These are phyloP conservation scores for Pterocles orientalis DNA, from an alignment of 2,113 vertebrate genomes.

Conservation along the genomic window DNA sequence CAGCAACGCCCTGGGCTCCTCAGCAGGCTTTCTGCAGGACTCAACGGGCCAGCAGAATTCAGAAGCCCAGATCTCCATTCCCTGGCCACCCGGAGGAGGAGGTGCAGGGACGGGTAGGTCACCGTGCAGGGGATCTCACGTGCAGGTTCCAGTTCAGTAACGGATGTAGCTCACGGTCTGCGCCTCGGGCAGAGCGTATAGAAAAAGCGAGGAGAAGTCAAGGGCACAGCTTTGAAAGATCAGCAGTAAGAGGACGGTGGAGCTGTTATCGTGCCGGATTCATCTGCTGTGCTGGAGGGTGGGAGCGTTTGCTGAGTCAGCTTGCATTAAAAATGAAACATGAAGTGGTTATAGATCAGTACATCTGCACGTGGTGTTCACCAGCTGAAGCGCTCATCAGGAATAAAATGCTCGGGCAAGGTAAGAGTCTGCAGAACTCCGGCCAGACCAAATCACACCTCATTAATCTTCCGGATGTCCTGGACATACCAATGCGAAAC, in stretches of 20 bases:
- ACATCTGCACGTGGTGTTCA: background rate
- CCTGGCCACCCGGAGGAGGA: background rate
- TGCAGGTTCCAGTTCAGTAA: background rate
- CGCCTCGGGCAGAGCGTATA: background rate
- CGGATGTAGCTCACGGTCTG: background rate
- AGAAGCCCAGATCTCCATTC: background rate
- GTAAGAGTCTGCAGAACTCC: background rate
- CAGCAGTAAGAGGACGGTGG: background rate
- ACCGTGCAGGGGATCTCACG: background rate
- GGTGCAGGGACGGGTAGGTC: background rate
- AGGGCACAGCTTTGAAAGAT: background rate
- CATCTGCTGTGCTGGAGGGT: background rate
- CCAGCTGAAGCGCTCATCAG: background rate
- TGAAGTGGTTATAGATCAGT: background rate
- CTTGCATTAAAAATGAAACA: background rate
- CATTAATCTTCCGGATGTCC: background rate
- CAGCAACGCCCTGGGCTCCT: background rate
- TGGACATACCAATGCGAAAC: background rate
- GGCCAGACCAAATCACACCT: background rate
- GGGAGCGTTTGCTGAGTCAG: background rate
- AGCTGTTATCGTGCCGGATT: background rate
- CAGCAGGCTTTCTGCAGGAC: background rate
- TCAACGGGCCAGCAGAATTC: background rate
- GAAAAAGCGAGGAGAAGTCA: background rate
- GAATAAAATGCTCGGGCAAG: background rate